phyloP scores from a whole-genome alignment of 2,113 vertebrate genomes.

The Apus apus region DNA sequence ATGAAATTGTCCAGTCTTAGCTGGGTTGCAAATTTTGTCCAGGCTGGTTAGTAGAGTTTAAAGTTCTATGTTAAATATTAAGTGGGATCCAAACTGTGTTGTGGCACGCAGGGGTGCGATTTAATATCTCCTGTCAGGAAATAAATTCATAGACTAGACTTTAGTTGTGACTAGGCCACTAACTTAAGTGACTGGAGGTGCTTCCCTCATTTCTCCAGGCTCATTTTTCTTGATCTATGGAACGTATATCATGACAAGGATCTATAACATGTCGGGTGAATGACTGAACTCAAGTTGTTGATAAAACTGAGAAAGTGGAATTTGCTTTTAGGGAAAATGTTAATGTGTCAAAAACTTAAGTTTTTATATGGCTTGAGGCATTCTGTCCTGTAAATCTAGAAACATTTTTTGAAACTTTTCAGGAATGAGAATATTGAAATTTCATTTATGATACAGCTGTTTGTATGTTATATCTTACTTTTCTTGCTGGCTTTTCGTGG shows the following conservation, averaged over 20 bases:
- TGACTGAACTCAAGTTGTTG: neutral
- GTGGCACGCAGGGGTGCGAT: neutral
- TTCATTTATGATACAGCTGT: neutral
- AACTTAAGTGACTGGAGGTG: neutral
- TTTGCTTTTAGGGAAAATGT: neutral
- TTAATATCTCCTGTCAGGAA: neutral
- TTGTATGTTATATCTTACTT: neutral
- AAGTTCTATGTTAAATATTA: constrained; percentile 18
- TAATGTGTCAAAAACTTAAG: neutral
- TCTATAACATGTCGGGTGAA: neutral
- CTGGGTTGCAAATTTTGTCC: constrained; percentile 8
- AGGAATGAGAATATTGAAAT: neutral
- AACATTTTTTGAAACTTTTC: neutral
- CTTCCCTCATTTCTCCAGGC: neutral
- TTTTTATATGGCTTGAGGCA: neutral
- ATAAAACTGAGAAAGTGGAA: neutral
- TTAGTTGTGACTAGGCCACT: neutral
- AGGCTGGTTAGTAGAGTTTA: neutral
- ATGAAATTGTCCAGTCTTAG: neutral
- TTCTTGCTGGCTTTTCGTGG: neutral
- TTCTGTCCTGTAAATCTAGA: neutral
- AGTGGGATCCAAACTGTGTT: neutral
- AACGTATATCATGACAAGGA: neutral
- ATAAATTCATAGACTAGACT: constrained; percentile 19
- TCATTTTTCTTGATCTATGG: neutral